phyloP scores from a whole-genome alignment of 2,113 vertebrate genomes.

The Progne subis region DNA sequence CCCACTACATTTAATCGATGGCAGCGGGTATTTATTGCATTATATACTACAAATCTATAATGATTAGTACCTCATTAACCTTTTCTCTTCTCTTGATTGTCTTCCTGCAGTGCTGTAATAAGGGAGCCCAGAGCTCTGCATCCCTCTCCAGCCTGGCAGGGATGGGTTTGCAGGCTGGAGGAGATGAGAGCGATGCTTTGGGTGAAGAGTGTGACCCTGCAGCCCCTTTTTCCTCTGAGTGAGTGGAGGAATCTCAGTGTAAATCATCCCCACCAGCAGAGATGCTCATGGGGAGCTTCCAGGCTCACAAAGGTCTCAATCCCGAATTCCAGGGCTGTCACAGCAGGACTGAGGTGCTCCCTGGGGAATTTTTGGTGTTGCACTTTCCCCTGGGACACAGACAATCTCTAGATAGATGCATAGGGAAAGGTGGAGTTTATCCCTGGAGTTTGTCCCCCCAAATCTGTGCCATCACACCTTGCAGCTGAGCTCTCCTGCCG shows the following conservation, averaged over 20 bases:
- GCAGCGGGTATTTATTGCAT: not conserved
- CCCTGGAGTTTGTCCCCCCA: not conserved
- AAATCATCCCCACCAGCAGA: not conserved
- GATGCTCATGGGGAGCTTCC: not conserved
- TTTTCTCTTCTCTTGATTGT: conserved; percentile 16
- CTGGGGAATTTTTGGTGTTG: not conserved
- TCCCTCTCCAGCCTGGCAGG: not conserved
- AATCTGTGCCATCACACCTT: not conserved
- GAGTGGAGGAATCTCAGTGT: not conserved
- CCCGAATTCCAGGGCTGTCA: not conserved
- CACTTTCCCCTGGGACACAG: not conserved
- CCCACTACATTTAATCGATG: conserved; percentile 5
- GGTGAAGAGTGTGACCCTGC: not conserved
- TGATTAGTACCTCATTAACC: conserved; percentile 56
- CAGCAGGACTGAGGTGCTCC: not conserved
- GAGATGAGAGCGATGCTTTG: not conserved
- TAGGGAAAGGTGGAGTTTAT: not conserved
- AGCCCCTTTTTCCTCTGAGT: not conserved
- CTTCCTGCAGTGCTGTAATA: not conserved
- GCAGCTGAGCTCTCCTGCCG: no score
- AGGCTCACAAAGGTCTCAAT: not conserved
- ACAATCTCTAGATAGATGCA: no score
- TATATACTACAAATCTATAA: conserved; percentile 26
- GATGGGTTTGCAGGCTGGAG: not conserved
- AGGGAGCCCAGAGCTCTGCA: not conserved